Evolutionary conservation across 2,888 invertebrate genomes (phyloP), one percentile per base, ranked within the genome.

Genomic region (Aspidapion aeneum): DNA sequence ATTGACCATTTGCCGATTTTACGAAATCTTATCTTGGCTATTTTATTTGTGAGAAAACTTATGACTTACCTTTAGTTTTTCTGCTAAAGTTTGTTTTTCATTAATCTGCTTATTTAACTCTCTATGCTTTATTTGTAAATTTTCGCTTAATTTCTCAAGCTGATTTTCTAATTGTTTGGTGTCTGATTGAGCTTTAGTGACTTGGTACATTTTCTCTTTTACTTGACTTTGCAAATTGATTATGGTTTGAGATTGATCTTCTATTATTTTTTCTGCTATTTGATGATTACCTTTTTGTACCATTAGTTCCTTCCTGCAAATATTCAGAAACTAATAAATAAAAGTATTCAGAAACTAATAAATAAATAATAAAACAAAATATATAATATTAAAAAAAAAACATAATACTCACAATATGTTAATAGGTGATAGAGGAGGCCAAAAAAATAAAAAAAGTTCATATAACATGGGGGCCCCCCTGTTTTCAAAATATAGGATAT

Each of bases 231-330:
- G 71, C 18, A 72, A 57, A 21, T 61, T 58, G 2, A 62, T 19
- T 57, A 72, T 73, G 2, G 72, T 72, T 55, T 70, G 63, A 1
- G 69, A 69, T 60, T 74, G 72, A 62, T 73, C 73, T 49, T 72
- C 63, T 20, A 74, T 73, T 21, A 73, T 72, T 67, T 74, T 73
- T 57, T 74, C 70, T 68, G 73, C 72, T 19, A 73, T 49, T 21
- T 71, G 56, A 49, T 68, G 68, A 20, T 70, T 71, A 17, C 72
- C 72, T 56, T 69, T 69, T 62, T 73, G 72, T 21, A 60, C 64
- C 50, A 60, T 67, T 52, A 73, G 62, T 9, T 64, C 67, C 22
- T 63, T 63, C 57, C 72, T 73, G 58, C 16, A 62, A 67, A 21
- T n/a, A n/a, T n/a, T 18, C 17, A 54, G 9, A 48, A 48, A 48